Base-by-base conservation (phyloP, 1,140 invertebrate genomes). In the Dendrolimus kikuchii region DNA sequence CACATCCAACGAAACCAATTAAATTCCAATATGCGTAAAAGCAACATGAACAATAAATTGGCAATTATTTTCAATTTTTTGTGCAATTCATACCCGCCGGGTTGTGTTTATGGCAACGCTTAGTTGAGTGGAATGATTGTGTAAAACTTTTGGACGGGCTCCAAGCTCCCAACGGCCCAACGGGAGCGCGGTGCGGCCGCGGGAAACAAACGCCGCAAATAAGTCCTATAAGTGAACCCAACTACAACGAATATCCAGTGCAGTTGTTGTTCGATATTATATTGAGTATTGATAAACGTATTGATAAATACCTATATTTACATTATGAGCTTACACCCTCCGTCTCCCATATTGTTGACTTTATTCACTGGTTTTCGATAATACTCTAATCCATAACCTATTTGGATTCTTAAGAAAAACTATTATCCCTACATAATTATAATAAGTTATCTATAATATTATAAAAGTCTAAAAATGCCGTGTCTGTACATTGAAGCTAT, bases 81-180 rank as follows among this genome's bases (percentile, higher is more conserved):
- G 75, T 71, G 78, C 80, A 77, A 78, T 81, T 79, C 76, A 83
- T 86, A 83, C 80, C 75, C 79, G 76, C 80, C 80, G 75, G 73
- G 60, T 76, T 81, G 71, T 86, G 79, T 83, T 86, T 86, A 83
- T 83, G 77, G 76, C 64, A 73, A 78, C 80, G 80, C 79, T 86
- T 83, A 86, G 80, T 86, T 82, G 78, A 83, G 82, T 86, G 80
- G 80, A 86, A 86, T 83, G 79, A 86, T 83, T 83, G 77, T 83
- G 77, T 86, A 83, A 86, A 86, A 83, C 73, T 78, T 77, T 86
- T 86, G 82, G 82, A 81, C 65, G 51, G 54, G 52, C 62, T 83
- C 82, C 82, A 86, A 77, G 74, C 23, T 23, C 23, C 23, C 23
- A 23, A 23, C 23, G 23, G 68, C 57, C 64, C 50, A 48, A 46